Evolutionary conservation across 2,888 invertebrate genomes (phyloP).

Genomic region (Philonicus albiceps): DNA sequence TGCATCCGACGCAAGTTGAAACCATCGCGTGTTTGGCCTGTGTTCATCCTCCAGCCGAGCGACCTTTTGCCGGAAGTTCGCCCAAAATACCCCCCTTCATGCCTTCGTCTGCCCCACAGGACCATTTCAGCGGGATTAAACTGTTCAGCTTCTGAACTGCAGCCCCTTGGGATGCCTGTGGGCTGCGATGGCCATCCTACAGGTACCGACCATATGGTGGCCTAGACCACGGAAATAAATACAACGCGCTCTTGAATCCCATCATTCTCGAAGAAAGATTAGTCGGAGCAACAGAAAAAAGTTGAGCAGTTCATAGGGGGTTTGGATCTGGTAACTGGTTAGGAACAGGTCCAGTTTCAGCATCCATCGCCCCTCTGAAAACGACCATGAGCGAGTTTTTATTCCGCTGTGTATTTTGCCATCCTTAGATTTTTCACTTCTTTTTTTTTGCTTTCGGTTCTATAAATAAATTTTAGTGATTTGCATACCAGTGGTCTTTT

Average conservation of each 20-base stretch:
- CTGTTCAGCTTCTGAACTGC: not conserved
- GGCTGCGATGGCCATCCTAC: not conserved
- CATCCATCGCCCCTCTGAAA: not conserved
- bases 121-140: conserved; percentile 33
- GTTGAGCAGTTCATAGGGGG: not conserved
- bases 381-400: conserved; percentile 16
- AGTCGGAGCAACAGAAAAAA: conserved; percentile 16
- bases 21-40: not conserved
- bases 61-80: not conserved
- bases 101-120: not conserved
- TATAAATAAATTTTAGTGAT: conserved; percentile 29
- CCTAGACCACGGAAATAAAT: conserved; percentile 26
- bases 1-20: conserved; percentile 21
- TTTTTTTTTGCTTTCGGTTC: conserved; percentile 14
- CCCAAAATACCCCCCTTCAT: not conserved
- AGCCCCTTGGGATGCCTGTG: not conserved
- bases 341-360: not conserved
- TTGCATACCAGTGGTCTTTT: conserved; percentile 27
- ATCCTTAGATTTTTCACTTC: not conserved
- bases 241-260: not conserved
- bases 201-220: conserved; percentile 17
- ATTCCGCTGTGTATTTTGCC: not conserved
- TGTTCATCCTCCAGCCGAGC: not conserved
- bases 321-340: not conserved
- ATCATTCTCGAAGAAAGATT: conserved; percentile 4